A percentile compares a stretch with the other conserved stretches of the same genome.
phyloP scores from a whole-genome alignment of 2,797 vertebrate species.

The Clarias platycephalus region DNA sequence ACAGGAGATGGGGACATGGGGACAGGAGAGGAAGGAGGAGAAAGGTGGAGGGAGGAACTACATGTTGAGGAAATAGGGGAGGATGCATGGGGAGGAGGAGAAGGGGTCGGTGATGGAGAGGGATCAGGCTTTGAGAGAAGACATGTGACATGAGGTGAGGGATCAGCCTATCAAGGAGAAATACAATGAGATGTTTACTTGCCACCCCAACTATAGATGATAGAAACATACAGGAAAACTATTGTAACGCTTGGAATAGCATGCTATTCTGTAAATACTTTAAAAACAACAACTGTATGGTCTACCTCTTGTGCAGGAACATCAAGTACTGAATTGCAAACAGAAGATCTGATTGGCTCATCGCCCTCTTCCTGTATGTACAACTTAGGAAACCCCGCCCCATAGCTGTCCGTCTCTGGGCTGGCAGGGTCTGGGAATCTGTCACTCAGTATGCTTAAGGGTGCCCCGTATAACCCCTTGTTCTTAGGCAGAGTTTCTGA shows the following conservation, averaged over 20 bases:
- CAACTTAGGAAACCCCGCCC: constrained; percentile 72
- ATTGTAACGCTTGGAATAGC: background rate
- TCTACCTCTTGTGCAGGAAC: constrained; percentile 78
- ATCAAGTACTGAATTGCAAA: constrained; percentile 61
- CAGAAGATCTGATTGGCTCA: constrained; percentile 56
- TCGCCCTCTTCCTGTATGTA: constrained; percentile 91
- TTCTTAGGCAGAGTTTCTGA: constrained; percentile 41
- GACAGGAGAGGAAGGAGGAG: constrained; percentile 45
- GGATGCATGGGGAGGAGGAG: constrained; percentile 8
- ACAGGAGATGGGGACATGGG: constrained; percentile 41
- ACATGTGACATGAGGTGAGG: constrained; percentile 44
- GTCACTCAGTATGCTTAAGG: constrained; percentile 58
- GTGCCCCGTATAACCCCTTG: constrained; percentile 62
- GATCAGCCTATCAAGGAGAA: constrained; percentile 63
- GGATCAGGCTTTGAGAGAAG: background rate
- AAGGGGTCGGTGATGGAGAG: constrained; percentile 43
- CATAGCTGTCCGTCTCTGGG: constrained; percentile 50
- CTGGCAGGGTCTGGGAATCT: constrained; percentile 59
- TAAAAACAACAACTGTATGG: constrained; percentile 56
- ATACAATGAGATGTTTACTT: constrained; percentile 27
- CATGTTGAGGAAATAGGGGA: constrained; percentile 60
- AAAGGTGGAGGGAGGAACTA: constrained; percentile 50
- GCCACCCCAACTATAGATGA: background rate
- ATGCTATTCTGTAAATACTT: background rate
- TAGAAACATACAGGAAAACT: background rate